These are phyloP conservation scores for Antennarius maculatus DNA, from an alignment of 2,797 vertebrate genomes.

Conservation along the genomic window DNA sequence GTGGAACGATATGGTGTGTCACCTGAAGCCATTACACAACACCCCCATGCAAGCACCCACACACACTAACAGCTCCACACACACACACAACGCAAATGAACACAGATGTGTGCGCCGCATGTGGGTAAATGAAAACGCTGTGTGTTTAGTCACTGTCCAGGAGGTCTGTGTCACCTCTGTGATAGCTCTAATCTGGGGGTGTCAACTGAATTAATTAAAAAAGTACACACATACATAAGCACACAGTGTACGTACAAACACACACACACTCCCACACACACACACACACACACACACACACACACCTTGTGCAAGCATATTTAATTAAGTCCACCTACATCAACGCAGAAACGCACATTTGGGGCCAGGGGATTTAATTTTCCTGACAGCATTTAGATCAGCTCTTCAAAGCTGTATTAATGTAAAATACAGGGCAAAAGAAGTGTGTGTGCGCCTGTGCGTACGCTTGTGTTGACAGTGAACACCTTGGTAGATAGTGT, in stretches of 20 bases:
- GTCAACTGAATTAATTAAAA: constrained; percentile 69
- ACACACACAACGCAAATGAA: constrained; percentile 20
- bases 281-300: constrained; percentile 1
- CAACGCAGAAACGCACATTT: constrained; percentile 32
- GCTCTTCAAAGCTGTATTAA: constrained; percentile 29
- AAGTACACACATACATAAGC: constrained; percentile 25
- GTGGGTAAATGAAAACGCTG: constrained; percentile 57
- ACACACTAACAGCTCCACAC: constrained; percentile 20
- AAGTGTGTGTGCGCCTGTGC: background rate
- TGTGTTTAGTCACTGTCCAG: constrained; percentile 69
- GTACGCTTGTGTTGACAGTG: too few species aligned
- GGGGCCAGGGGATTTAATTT: constrained; percentile 30
- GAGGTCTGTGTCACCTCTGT: constrained; percentile 67
- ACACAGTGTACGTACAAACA: background rate
- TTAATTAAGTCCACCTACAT: constrained; percentile 58
- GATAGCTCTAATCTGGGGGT: constrained; percentile 47
- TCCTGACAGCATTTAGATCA: constrained; percentile 30
- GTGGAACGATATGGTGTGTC: constrained; percentile 63
- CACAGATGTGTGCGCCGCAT: constrained; percentile 26
- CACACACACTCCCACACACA: too few species aligned
- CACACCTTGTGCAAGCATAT: constrained; percentile 27
- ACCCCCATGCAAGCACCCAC: constrained; percentile 6
- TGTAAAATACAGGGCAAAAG: background rate
- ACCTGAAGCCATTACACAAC: constrained; percentile 67
- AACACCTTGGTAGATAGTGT: too few species aligned